These are phyloP conservation scores for Euwallacea fornicatus DNA, from an alignment of 1,140 invertebrate species.

Conservation along the genomic window DNA sequence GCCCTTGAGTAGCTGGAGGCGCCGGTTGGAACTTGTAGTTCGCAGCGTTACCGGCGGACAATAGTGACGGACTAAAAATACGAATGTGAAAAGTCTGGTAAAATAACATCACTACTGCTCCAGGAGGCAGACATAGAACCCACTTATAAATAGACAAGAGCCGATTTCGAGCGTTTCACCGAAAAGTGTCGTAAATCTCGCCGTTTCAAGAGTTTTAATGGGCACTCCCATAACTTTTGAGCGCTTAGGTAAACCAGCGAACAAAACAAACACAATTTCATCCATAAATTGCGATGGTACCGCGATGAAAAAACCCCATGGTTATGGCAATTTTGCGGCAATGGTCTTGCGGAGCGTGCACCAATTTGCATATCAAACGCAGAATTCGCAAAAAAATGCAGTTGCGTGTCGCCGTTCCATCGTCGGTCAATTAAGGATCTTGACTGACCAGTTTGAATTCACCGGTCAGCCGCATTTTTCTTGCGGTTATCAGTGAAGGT, in stretches of 20 bases:
- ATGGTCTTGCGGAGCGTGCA: background rate
- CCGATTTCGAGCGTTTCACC: slow-evolving; percentile 1
- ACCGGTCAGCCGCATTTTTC: background rate
- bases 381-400: slow-evolving; percentile 5
- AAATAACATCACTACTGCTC: background rate
- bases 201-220: background rate
- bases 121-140: background rate
- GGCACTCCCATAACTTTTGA: too few species aligned
- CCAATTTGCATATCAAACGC: slow-evolving; percentile 9
- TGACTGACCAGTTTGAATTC: slow-evolving; percentile 1
- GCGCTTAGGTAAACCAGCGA: too few species aligned
- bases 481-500: background rate
- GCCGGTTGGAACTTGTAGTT: too few species aligned
- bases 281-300: too few species aligned
- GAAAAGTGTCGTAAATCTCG: slow-evolving; percentile 2
- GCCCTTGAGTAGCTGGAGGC: too few species aligned
- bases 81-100: background rate
- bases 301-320: too few species aligned
- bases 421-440: background rate
- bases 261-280: too few species aligned
- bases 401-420: slow-evolving; percentile 6
- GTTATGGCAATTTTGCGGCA: background rate
- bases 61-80: background rate
- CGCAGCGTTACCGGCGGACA: too few species aligned
- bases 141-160: slow-evolving; percentile 5